Evolutionary conservation across 2,888 invertebrate species (phyloP), one percentile per base, ranked within the genome.

Genomic region (Rhagonycha lutea): DNA sequence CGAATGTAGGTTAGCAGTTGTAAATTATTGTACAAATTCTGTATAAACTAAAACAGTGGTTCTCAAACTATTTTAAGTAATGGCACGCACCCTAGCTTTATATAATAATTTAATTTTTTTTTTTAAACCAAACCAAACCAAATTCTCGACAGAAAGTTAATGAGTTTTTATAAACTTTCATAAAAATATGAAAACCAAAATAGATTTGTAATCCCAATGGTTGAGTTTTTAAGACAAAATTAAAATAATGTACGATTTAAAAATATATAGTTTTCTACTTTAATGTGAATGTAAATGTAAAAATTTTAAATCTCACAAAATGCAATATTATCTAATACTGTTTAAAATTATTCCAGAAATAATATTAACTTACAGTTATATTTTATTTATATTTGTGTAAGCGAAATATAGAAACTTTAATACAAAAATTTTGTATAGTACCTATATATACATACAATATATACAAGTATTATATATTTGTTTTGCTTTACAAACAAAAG

Each of bases 401-500:
- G 47, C 47, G 47, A 47, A 47, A 47, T 47, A 47, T n/a, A 47
- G 26, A 65, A 65, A 65, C 26, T 65, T 65, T 65, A 65, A 65
- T 65, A 65, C 26, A 65, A 65, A 65, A 65, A 65, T 65, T 65
- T 65, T 65, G 63, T 65, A 24, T 24, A 65, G 63, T 65, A 65
- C n/a, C 12, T 26, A 63, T 14, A 14, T 23, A 63, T 63, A 14
- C 24, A 63, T 63, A 26, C 14, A 63, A 63, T 63, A 63, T 63
- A 65, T 65, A 65, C 26, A 65, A 65, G 63, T 26, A 65, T 65
- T 65, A 76, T 73, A 78, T 83, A 84, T 83, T 83, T 84, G 83
- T 83, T 83, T 82, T 82, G 82, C 79, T 83, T 81, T 80, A 78
- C 81, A 77, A 78, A 82, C 82, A 83, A 82, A 82, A 81, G 81